phyloP scores from a whole-genome alignment of 2,888 invertebrate genomes.

The Disparrhopalites patrizii region DNA sequence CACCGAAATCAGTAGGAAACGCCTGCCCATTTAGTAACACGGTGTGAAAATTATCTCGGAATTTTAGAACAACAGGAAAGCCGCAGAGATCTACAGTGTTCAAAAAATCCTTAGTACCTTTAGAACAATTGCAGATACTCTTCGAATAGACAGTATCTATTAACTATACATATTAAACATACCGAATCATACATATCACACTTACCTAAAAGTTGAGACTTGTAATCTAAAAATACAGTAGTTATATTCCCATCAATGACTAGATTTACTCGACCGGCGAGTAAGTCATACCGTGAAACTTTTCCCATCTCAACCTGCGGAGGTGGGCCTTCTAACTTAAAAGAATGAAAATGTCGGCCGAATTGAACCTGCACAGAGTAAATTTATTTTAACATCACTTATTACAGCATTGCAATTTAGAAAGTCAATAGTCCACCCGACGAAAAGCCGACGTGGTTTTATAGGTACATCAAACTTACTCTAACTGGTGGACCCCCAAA shows the following conservation, averaged over 20 bases:
- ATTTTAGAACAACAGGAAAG: slow-evolving; percentile 69
- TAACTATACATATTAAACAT: not conserved
- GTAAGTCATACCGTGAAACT: slow-evolving; percentile 70
- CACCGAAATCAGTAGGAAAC: slow-evolving; percentile 67
- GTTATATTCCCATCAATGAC: slow-evolving; percentile 75
- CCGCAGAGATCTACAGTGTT: slow-evolving; percentile 60
- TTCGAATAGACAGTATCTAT: too few species aligned
- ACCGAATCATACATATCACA: not conserved
- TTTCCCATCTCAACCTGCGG: slow-evolving; percentile 90
- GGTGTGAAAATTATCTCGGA: slow-evolving; percentile 71
- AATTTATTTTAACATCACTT: not conserved
- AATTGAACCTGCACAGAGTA: slow-evolving; percentile 62
- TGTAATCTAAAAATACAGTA: slow-evolving; percentile 77
- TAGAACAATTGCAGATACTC: too few species aligned
- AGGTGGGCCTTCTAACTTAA: slow-evolving; percentile 83
- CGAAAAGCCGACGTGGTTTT: not conserved
- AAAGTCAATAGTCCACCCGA: not conserved
- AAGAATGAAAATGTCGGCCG: slow-evolving; percentile 62
- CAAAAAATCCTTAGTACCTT: too few species aligned
- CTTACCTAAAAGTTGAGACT: slow-evolving; percentile 62
- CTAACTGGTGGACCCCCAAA: slow-evolving; percentile 84
- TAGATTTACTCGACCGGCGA: slow-evolving; percentile 77
- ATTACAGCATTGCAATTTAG: not conserved
- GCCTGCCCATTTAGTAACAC: slow-evolving; percentile 74
- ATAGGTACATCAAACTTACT: slow-evolving; percentile 53